A percentile compares a stretch with the other conserved stretches of the same genome.
phyloP scores from a whole-genome alignment of 2,113 vertebrate species.

The Hippolais icterina region DNA sequence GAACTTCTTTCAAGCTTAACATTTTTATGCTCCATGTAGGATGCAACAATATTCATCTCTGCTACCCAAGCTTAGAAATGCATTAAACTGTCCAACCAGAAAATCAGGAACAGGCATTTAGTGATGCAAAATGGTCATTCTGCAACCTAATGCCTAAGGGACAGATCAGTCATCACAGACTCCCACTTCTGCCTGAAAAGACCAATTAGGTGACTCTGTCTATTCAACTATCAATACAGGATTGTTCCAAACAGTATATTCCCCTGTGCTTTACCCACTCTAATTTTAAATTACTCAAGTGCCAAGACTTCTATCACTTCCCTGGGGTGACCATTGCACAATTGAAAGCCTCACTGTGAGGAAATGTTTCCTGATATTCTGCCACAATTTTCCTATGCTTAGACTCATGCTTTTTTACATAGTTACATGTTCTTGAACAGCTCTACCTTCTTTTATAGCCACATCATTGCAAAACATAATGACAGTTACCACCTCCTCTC shows the following conservation, averaged over 20 bases:
- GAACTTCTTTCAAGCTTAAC: slow-evolving; percentile 46
- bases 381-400: slow-evolving; percentile 25
- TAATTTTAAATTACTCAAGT: slow-evolving; percentile 71
- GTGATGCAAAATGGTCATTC: slow-evolving; percentile 68
- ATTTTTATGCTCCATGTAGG: slow-evolving; percentile 50
- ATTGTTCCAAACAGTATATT: slow-evolving; percentile 66
- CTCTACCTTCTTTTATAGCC: background rate
- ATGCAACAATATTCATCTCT: slow-evolving; percentile 62
- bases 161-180: slow-evolving; percentile 62
- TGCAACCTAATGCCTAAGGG: slow-evolving; percentile 59
- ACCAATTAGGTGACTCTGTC: slow-evolving; percentile 66
- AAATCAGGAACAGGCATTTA: slow-evolving; percentile 67
- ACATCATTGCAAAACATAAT: background rate
- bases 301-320: slow-evolving; percentile 64
- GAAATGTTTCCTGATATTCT: slow-evolving; percentile 56
- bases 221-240: slow-evolving; percentile 61
- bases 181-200: slow-evolving; percentile 63
- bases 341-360: slow-evolving; percentile 26
- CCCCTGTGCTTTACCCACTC: slow-evolving; percentile 60
- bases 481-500: background rate
- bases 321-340: slow-evolving; percentile 54
- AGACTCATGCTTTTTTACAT: background rate
- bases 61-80: slow-evolving; percentile 63
- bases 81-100: slow-evolving; percentile 67
- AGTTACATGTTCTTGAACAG: background rate